Base-by-base conservation (phyloP, 64 coral and sea anemone genomes). In the Catalaphyllia jardinei region DNA sequence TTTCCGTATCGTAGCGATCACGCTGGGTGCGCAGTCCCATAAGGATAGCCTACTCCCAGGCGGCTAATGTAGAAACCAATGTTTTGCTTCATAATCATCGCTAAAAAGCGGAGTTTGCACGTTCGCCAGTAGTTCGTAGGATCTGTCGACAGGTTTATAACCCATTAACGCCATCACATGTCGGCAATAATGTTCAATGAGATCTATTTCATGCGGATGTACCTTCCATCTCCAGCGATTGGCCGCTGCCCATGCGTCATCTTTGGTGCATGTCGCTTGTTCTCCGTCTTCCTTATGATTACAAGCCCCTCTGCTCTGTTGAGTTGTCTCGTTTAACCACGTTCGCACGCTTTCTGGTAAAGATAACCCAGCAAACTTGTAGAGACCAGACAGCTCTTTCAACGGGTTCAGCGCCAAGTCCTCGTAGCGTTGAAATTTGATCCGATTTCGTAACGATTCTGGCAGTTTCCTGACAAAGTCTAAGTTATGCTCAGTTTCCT, bases 191-290 rank as follows among this genome's bases (percentile, higher is more conserved):
- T 52, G 18, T 9, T 85, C 81, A 27, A 85, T 85, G 14, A 85
- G 15, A n/a, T 25, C 63, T 25, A 85, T 71, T 50, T 85, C 81
- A 12, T 71, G 63, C 0, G 81, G 81, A 51, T 85, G 62, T 0
- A 85, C 81, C n/a, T 71, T 51, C 81, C 81, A 85, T 51, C 81
- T 64, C 81, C 81, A 85, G 35, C 81, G 62, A 51, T 85, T 85
- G 27, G 57, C 51, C 14, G 81, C 81, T 16, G 7, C 51, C 51
- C 51, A 60, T 13, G 86, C 73, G 33, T 85, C 81, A 27, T 85
- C 81, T 19, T 71, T 71, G 39, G 81, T 85, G 24, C 62, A 85
- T 4, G 81, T 71, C 0, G 81, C 81, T 28, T 51, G 35, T 29
- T 52, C 63, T 4, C 81, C 81, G 38, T 69, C 63, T 24, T 71